Percentiles rank a stretch among this genome's conserved stretches.
These are phyloP conservation scores for Patella caerulea DNA, from an alignment of 2,888 invertebrate species.

Conservation along the genomic window DNA sequence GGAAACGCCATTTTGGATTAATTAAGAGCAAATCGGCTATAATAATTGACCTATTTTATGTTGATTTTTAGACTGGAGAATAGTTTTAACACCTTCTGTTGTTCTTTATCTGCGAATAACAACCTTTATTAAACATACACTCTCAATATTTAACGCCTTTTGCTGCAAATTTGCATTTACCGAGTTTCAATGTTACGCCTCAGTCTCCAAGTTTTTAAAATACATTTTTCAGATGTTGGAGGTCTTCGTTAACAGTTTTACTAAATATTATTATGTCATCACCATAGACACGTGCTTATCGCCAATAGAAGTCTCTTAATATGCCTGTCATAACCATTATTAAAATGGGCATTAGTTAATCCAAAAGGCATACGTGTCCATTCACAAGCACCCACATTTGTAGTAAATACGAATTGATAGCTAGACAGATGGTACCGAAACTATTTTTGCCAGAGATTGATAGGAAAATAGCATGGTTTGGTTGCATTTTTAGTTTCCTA, in stretches of 20 bases:
- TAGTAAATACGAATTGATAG: slow-evolving; percentile 20
- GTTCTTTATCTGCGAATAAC: slow-evolving; percentile 18
- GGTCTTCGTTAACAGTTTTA: too few species aligned
- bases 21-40: background rate
- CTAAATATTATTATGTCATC: too few species aligned
- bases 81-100: background rate
- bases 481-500: background rate
- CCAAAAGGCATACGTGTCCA: slow-evolving; percentile 24
- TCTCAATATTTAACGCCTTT: slow-evolving; percentile 17
- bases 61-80: slow-evolving; percentile 14
- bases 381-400: slow-evolving; percentile 17
- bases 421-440: background rate
- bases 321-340: too few species aligned
- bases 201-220: too few species aligned
- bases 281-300: too few species aligned
- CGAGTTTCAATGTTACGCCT: too few species aligned
- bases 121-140: slow-evolving; percentile 11
- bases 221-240: too few species aligned
- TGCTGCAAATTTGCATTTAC: slow-evolving; percentile 20
- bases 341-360: background rate
- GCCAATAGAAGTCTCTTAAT: too few species aligned
- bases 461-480: background rate
- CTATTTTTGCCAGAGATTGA: background rate
- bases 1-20: background rate
- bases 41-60: slow-evolving; percentile 5